phyloP scores from a whole-genome alignment of 2,113 vertebrate species.

The Tetrax tetrax region DNA sequence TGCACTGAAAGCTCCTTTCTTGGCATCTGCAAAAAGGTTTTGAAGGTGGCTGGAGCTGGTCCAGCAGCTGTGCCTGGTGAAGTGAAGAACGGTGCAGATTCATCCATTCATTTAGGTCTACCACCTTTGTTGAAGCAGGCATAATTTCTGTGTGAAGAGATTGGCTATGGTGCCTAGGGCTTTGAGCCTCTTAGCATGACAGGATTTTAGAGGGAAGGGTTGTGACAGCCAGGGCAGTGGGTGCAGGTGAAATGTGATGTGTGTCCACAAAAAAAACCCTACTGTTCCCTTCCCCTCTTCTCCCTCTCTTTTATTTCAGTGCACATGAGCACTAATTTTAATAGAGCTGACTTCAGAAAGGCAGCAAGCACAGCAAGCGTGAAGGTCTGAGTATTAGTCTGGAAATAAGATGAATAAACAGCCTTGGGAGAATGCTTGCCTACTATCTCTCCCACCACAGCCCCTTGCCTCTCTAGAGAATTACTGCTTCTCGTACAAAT shows the following conservation, averaged over 20 bases:
- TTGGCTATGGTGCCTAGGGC: not conserved
- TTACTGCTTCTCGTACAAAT: not conserved
- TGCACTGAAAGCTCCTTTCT: not conserved
- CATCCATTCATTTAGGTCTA: not conserved
- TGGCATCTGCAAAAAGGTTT: not conserved
- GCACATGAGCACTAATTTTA: not conserved
- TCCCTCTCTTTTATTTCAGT: not conserved
- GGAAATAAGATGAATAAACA: slow-evolving; percentile 42
- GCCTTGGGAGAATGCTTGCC: not conserved
- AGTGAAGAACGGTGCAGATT: not conserved
- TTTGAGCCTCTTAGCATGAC: not conserved
- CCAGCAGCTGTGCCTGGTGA: not conserved
- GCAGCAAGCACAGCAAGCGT: not conserved
- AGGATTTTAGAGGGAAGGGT: not conserved
- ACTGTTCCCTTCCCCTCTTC: not conserved
- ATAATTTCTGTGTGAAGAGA: not conserved
- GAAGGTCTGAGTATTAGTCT: slow-evolving; percentile 21
- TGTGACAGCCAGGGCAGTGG: not conserved
- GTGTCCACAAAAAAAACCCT: not conserved
- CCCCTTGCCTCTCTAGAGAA: not conserved
- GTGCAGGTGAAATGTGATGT: not conserved
- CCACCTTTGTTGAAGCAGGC: not conserved
- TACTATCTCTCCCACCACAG: not conserved
- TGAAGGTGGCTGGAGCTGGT: not conserved
- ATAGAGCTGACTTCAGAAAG: slow-evolving; percentile 5